Base-by-base conservation (phyloP, 2,888 invertebrate species). In the Octonoba sinensis region DNA sequence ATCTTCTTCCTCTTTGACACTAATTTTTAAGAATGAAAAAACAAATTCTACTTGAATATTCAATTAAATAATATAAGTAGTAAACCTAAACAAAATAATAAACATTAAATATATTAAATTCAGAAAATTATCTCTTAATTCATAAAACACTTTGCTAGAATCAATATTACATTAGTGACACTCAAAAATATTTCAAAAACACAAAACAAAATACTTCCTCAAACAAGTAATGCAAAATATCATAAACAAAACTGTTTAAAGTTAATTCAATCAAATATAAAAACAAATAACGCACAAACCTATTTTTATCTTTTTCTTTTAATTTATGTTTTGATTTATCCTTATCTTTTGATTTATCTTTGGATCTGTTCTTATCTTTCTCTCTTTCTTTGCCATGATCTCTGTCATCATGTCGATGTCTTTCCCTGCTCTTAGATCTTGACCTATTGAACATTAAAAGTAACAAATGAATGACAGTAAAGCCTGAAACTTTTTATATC, bases 1-100 rank as follows among this genome's bases (percentile, higher is more conserved):
- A 22, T 88, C 88, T 18, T 12, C 89, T 15, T 91, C 90, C 8
- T 90, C 66, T 72, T 83, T 70, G 20, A 74, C 12, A 46, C 70
- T 69, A 27, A 49, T 36, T 36, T 36, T 36, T 36, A 36, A 36
- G 8, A 36, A 8, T 36, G 36, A 8, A 36, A 36, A 64, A 49
- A 27, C n/a, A 65, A 56, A 49, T 18, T 18, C 4, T 46, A 64
- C 46, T 46, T 18, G 13, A n/a, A 11, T 36, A 18, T 46, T 64
- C 1, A 64, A 44, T 15, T 44, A 0, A 44, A 18, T 13, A 13
- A 47, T 70, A 59, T 8, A 36, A 36, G 36, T 8, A 36, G 3
- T 36, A 8, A 36, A 36, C 8, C 11, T 36, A 36, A 18, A 59
- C 59, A 47, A 27, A 59, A 47, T 36, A 66, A 44, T 18, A 54